Percentiles rank a stretch among this genome's conserved stretches.
Evolutionary conservation across 2,888 invertebrate genomes (phyloP).

Genomic region (Dugesia japonica): DNA sequence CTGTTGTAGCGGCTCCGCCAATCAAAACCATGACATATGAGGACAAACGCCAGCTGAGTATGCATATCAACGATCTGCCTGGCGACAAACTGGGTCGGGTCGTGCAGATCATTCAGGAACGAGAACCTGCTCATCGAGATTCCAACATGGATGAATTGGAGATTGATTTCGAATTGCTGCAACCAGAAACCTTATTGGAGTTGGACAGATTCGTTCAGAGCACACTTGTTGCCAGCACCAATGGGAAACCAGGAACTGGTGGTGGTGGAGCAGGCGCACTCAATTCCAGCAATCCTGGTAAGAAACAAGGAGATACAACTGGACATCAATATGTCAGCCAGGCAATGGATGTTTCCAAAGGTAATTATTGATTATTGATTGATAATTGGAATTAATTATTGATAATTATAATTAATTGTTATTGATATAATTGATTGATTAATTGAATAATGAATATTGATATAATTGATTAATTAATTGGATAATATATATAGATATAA

Average conservation of each 20-base stretch:
- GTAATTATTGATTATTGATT: too few species aligned
- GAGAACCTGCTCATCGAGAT: constrained; percentile 87
- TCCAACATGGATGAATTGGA: constrained; percentile 99
- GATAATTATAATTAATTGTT: too few species aligned
- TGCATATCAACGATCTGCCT: constrained; percentile 95
- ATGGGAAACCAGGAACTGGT: neutral
- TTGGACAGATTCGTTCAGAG: constrained; percentile 76
- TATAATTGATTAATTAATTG: too few species aligned
- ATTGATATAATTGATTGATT: too few species aligned
- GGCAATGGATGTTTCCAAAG: too few species aligned
- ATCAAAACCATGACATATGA: constrained; percentile 83
- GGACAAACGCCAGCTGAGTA: constrained; percentile 88
- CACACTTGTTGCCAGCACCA: neutral
- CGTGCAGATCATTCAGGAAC: constrained; percentile 91
- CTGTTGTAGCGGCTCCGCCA: neutral
- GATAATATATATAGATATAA: too few species aligned
- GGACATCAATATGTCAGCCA: neutral
- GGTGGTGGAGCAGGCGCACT: neutral
- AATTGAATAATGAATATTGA: too few species aligned
- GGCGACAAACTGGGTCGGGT: constrained; percentile 93
- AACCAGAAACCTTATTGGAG: constrained; percentile 89
- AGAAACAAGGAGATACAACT: neutral
- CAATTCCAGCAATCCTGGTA: neutral
- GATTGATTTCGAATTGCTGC: constrained; percentile 96
- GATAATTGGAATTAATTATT: too few species aligned